Percentiles rank a stretch among this genome's conserved stretches.
These are phyloP conservation scores for Desmophyllum pertusum DNA, from an alignment of 92 coral and sea anemone genomes.

Conservation along the genomic window DNA sequence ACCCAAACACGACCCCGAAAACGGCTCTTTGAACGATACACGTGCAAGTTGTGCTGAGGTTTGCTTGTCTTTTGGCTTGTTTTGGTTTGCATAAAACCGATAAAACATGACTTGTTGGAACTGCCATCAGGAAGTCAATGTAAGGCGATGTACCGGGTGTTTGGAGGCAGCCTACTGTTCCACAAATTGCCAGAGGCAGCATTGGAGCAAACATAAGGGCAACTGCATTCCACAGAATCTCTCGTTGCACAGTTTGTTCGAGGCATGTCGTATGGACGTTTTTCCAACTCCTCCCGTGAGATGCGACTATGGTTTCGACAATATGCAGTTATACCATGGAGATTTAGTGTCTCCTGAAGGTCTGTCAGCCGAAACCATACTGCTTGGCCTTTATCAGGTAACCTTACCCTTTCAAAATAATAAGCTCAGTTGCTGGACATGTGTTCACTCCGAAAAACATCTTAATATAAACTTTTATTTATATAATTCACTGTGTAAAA, in stretches of 20 bases:
- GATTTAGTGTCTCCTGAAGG: constrained; percentile 11
- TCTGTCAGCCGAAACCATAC: constrained; percentile 14
- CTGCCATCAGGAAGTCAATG: neutral
- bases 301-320: constrained; percentile 40
- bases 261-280: constrained; percentile 8
- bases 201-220: constrained; percentile 2
- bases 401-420: no score
- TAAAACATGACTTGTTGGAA: neutral
- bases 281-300: constrained; percentile 8
- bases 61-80: no score
- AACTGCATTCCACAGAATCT: neutral
- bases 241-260: neutral
- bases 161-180: constrained; percentile 1
- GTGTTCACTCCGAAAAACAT: no score
- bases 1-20: neutral
- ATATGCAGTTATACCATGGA: constrained; percentile 13
- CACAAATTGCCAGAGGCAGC: neutral
- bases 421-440: no score
- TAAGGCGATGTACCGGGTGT: neutral
- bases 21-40: neutral
- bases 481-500: no score
- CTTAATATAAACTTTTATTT: no score
- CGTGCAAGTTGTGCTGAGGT: neutral
- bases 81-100: no score
- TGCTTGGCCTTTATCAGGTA: constrained; percentile 28